These are phyloP conservation scores for Thereva unica DNA, from an alignment of 2,888 invertebrate species.

Conservation along the genomic window DNA sequence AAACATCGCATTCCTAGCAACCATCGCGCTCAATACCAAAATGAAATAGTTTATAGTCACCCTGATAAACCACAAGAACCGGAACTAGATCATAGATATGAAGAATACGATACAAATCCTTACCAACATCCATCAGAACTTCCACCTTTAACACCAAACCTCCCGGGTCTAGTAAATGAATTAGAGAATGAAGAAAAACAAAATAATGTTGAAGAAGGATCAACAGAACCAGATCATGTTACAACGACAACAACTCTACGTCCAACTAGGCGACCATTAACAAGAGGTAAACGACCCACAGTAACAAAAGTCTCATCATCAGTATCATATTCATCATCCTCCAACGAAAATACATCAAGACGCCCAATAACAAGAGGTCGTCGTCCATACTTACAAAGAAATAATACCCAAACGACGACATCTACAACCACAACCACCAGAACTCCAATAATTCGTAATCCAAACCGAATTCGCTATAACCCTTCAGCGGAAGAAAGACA, in stretches of 20 bases:
- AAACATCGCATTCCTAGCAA: constrained; percentile 45
- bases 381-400: constrained; percentile 55
- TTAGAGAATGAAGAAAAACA: constrained; percentile 60
- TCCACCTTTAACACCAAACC: constrained; percentile 63
- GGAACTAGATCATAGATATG: constrained; percentile 48
- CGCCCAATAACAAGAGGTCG: constrained; percentile 56
- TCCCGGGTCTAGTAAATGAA: constrained; percentile 66
- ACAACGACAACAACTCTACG: constrained; percentile 54
- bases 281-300: constrained; percentile 61
- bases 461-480: constrained; percentile 57
- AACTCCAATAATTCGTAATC: constrained; percentile 53
- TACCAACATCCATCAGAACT: constrained; percentile 63
- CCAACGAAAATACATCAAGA: constrained; percentile 49
- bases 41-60: constrained; percentile 47
- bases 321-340: constrained; percentile 52
- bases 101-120: constrained; percentile 57
- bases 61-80: constrained; percentile 54
- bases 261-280: constrained; percentile 60
- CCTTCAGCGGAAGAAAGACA: constrained; percentile 56
- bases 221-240: constrained; percentile 54
- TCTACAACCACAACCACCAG: constrained; percentile 46
- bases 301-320: constrained; percentile 50
- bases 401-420: constrained; percentile 39
- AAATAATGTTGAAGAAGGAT: constrained; percentile 45
- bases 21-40: constrained; percentile 47